A percentile compares a stretch with the other conserved stretches of the same genome.
phyloP scores from a whole-genome alignment of 1,140 invertebrate genomes.

The Archivesica marissinica region DNA sequence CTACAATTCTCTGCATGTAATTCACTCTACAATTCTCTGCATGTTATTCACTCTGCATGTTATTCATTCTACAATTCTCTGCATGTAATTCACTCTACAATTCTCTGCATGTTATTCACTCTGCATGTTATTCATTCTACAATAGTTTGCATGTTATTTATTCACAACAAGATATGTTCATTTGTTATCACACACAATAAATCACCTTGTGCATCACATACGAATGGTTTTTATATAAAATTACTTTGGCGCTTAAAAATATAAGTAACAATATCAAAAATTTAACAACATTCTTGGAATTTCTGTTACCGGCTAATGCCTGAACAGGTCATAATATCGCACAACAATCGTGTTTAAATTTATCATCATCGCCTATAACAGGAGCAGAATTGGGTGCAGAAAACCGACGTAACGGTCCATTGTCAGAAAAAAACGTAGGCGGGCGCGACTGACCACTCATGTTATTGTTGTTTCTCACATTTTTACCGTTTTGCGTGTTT shows the following conservation, averaged over 20 bases:
- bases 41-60: too few relatives aligned
- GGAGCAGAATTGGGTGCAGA: constrained; percentile 41
- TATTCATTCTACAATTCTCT: too few relatives aligned
- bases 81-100: too few relatives aligned
- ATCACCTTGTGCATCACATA: not conserved
- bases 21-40: too few relatives aligned
- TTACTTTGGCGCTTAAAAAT: constrained; percentile 47
- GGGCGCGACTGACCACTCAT: constrained; percentile 17
- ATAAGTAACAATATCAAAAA: constrained; percentile 42
- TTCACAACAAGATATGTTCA: constrained; percentile 30
- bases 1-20: too few relatives aligned
- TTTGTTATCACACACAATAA: constrained; percentile 1
- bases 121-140: too few relatives aligned
- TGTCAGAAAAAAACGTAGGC: constrained; percentile 50
- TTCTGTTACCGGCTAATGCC: not conserved
- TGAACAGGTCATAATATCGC: constrained; percentile 47
- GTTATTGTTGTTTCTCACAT: constrained; percentile 49
- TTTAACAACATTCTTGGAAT: constrained; percentile 23
- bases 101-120: too few relatives aligned
- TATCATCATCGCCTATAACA: constrained; percentile 56
- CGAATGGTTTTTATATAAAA: constrained; percentile 14
- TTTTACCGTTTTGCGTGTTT: constrained; percentile 42
- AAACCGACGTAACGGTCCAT: constrained; percentile 51
- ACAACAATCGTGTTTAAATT: constrained; percentile 59
- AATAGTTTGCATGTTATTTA: not conserved